Percentiles rank a stretch among this genome's conserved stretches.
These are phyloP conservation scores for Stigmatopora nigra DNA, from an alignment of 2,113 vertebrate genomes.

Conservation along the genomic window DNA sequence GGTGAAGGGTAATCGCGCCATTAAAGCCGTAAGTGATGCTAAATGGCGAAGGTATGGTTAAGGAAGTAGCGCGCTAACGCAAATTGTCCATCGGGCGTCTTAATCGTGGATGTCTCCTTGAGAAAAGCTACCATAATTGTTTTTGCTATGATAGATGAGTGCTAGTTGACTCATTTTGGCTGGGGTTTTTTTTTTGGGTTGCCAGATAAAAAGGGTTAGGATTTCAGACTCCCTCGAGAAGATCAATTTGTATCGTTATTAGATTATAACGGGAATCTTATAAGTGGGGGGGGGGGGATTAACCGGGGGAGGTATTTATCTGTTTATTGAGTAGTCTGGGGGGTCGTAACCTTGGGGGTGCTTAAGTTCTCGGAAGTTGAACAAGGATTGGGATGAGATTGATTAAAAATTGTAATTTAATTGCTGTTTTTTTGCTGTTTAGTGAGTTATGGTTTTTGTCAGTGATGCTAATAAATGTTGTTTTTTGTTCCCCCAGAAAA, in stretches of 20 bases:
- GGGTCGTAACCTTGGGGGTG: slow-evolving; percentile 22
- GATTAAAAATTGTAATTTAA: not conserved
- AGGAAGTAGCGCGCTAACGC: slow-evolving; percentile 50
- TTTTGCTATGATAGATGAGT: slow-evolving; percentile 27
- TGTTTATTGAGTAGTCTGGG: slow-evolving; percentile 44
- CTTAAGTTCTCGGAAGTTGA: slow-evolving; percentile 1
- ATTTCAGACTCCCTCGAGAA: slow-evolving; percentile 26
- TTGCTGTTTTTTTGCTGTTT: not conserved
- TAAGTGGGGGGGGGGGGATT: slow-evolving; percentile 36
- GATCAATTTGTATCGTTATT: slow-evolving; percentile 55
- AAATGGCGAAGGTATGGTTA: slow-evolving; percentile 60
- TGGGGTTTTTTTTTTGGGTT: not conserved
- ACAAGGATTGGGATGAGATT: not conserved
- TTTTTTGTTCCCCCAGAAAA: too few relatives aligned
- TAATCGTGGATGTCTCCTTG: slow-evolving; percentile 62
- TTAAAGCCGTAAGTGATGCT: slow-evolving; percentile 65
- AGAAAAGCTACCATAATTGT: slow-evolving; percentile 55
- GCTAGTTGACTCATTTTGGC: not conserved
- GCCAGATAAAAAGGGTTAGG: not conserved
- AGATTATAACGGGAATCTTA: slow-evolving; percentile 54
- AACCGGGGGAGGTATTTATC: slow-evolving; percentile 45
- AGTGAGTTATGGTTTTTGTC: too few relatives aligned
- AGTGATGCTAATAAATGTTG: too few relatives aligned
- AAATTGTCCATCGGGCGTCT: slow-evolving; percentile 52
- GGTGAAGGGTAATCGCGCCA: slow-evolving; percentile 67